A percentile compares a stretch with the other conserved stretches of the same genome.
Evolutionary conservation across 2,797 vertebrate species (phyloP).

Genomic region (Malurus leucopterus): DNA sequence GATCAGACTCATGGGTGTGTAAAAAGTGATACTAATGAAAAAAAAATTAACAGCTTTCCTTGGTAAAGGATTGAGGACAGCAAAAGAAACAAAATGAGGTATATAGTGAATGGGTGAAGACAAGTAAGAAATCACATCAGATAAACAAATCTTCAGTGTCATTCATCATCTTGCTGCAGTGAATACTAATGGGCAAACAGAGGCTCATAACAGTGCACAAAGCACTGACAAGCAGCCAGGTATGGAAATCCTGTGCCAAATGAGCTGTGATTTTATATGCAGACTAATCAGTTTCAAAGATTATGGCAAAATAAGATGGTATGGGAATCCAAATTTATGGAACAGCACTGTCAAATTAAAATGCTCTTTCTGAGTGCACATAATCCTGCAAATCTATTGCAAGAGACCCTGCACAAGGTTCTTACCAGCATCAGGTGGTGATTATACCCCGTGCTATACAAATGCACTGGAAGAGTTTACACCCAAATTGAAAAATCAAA

Average conservation of each 20-base stretch:
- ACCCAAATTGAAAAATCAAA: background rate
- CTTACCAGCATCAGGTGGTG: background rate
- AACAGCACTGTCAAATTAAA: background rate
- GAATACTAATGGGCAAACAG: slow-evolving; percentile 13
- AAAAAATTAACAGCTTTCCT: background rate
- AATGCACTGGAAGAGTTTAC: background rate
- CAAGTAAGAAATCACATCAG: slow-evolving; percentile 21
- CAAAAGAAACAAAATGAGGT: background rate
- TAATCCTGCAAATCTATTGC: background rate
- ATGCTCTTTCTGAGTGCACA: background rate
- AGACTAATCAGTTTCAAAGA: background rate
- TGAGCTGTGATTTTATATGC: background rate
- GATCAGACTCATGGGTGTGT: background rate
- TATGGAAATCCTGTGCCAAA: slow-evolving; percentile 13
- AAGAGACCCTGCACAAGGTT: background rate
- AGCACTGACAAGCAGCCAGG: background rate
- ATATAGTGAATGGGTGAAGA: background rate
- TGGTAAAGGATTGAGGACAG: background rate
- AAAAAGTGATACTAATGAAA: background rate
- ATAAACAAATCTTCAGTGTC: slow-evolving; percentile 13
- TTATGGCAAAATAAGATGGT: background rate
- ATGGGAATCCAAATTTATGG: background rate
- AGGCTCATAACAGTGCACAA: background rate
- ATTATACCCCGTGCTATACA: background rate
- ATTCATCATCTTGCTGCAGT: background rate